phyloP scores from a whole-genome alignment of 2,888 invertebrate genomes.

The Leucania comma region DNA sequence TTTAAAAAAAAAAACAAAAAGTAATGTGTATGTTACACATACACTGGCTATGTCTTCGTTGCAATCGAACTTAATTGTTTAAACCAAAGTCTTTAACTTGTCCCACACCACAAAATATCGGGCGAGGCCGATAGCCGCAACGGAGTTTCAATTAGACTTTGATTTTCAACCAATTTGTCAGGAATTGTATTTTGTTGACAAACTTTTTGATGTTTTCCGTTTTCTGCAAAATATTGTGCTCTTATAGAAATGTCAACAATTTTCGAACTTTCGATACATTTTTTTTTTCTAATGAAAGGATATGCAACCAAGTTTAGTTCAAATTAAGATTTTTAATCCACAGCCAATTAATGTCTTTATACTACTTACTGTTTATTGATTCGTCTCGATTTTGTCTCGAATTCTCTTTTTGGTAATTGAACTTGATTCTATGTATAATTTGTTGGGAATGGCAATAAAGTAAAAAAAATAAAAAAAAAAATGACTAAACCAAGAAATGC shows the following conservation, averaged over 20 bases:
- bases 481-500: not conserved
- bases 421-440: not conserved
- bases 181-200: constrained; percentile 45
- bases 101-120: constrained; percentile 43
- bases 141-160: constrained; percentile 64
- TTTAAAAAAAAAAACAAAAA: too few species aligned
- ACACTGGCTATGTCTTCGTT: not conserved
- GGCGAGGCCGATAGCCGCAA: constrained; percentile 54
- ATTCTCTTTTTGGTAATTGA: not conserved
- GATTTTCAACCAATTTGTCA: constrained; percentile 64
- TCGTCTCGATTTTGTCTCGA: too few species aligned
- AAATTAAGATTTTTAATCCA: not conserved
- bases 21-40: too few species aligned
- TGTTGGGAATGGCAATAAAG: not conserved
- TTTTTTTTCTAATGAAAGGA: not conserved
- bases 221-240: constrained; percentile 17
- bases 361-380: too few species aligned
- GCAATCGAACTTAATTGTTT: not conserved
- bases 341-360: too few species aligned
- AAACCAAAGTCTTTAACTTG: constrained; percentile 30
- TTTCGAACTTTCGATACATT: not conserved
- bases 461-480: not conserved
- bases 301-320: not conserved
- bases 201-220: constrained; percentile 14
- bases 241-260: constrained; percentile 5